Evolutionary conservation across 2,888 invertebrate species (phyloP).

Genomic region (Ophion ellenae): DNA sequence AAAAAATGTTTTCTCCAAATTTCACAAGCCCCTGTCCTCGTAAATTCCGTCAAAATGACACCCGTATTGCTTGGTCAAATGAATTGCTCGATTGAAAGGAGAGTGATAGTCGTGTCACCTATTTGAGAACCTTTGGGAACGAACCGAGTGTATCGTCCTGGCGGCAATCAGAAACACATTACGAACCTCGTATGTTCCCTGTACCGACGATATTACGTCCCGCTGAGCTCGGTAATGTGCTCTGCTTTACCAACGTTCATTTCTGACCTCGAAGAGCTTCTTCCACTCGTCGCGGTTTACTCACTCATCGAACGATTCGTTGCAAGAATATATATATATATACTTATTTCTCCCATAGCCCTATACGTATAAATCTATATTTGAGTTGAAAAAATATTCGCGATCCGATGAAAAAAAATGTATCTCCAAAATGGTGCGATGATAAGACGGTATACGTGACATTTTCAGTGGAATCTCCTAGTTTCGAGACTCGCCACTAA

Average conservation of each 20-base stretch:
- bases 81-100: too few relatives aligned
- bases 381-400: not conserved
- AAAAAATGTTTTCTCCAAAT: not conserved
- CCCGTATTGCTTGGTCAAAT: too few relatives aligned
- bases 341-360: not conserved
- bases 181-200: constrained; percentile 73
- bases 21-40: not conserved
- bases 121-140: constrained; percentile 64
- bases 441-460: not conserved
- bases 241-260: constrained; percentile 66
- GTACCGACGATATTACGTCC: constrained; percentile 76
- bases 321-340: constrained; percentile 22
- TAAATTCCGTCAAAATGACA: not conserved
- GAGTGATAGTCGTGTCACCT: too few relatives aligned
- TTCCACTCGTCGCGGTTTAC: constrained; percentile 50
- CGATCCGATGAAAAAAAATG: not conserved
- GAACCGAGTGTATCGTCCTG: constrained; percentile 72
- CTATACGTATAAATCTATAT: not conserved
- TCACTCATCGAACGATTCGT: constrained; percentile 51
- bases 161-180: constrained; percentile 83
- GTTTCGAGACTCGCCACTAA: constrained; percentile 15
- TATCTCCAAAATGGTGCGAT: not conserved
- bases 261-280: constrained; percentile 52
- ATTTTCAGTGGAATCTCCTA: not conserved
- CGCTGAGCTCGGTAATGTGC: constrained; percentile 78